Base-by-base conservation (phyloP, 1,140 invertebrate species). In the Geopemphigus sp. region DNA sequence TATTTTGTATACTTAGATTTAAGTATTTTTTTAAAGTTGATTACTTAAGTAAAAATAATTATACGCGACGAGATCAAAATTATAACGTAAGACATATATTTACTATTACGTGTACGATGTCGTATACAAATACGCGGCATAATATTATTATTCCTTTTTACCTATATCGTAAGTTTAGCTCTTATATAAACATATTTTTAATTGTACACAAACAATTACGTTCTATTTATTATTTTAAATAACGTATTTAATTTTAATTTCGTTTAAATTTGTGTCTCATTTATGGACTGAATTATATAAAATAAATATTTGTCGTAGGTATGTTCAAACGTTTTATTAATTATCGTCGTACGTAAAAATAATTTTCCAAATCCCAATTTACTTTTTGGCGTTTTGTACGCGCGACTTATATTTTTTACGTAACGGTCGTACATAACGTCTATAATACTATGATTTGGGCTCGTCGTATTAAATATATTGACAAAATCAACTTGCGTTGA, bases 21-120 rank as follows among this genome's bases (percentile, higher is more conserved):
- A n/a, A 17, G 14, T 26, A n/a, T 72, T 54, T 24, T 57, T 57
- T 57, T 57, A 2, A 24, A 24, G 5, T 4, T 54, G 3, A 3
- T 54, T 19, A 54, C 4, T 8, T 4, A 6, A 57, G 22, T 19
- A 39, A 39, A 8, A 39, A 39, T 39, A 39, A 39, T 39, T 39
- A 39, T 29, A 26, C 53, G 66, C 17, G 45, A 72, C 29, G 53
- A 72, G 68, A 72, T 72, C 68, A 72, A 72, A 72, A 72, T 72
- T 72, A 72, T 29, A 53, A 54, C 47, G 17, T 72, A 72, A 72
- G 68, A 2, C n/a, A n/a, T n/a, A n/a, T 54, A 54, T 72, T 54
- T 53, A 72, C 54, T 29, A 72, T 72, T 72, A 29, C 6, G 45
- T 50, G 14, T 47, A 68, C 47, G 22, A 8, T 57, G 32, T 39